Base-by-base conservation (phyloP, 1,140 invertebrate genomes). In the Bombyx mori region DNA sequence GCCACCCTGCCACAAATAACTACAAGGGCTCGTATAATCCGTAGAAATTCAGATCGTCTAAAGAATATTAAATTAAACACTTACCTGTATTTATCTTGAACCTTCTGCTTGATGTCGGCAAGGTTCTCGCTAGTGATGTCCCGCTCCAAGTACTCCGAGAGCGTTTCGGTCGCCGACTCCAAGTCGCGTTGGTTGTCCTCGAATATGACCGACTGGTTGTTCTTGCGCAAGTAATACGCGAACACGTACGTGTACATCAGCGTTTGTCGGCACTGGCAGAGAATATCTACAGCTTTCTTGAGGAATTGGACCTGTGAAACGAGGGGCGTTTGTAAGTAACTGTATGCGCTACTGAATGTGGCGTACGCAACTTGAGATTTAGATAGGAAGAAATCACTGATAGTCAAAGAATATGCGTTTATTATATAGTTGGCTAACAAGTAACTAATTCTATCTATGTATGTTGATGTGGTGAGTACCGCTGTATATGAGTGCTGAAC, bases 161-260 rank as follows among this genome's bases (percentile, higher is more conserved):
- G 90, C 66, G 93, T 96, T 90, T 99, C 98, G 7, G 98, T 99
- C 56, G 97, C 97, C 73, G 94, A 95, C 88, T 99, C 98, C 61
- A 99, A 90, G 91, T 99, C 98, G 80, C 95, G 95, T 91, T 99
- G 98, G 91, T 99, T 99, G 84, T 98, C 97, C 90, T 99, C 98
- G 90, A 99, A 99, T 76, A 99, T 98, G 83, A 97, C 96, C 72
- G 97, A 98, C 88, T 99, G 98, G 91, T 99, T 99, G 89, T 98
- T 99, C 90, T 98, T 98, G 77, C 93, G 92, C 73, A 99, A 91
- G 85, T 99, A 99, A 89, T 98, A 99, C 71, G 98, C 98, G 91
- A 99, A 99, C 56, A 99, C 98, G 86, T 99, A 99, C 56, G 98
- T 99, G 89, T 98, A 99, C 97, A 99, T 99, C 8, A 99, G 90